Conservation (phyloP, 2,888 invertebrate species). For the Brenthis daphne region DNA sequence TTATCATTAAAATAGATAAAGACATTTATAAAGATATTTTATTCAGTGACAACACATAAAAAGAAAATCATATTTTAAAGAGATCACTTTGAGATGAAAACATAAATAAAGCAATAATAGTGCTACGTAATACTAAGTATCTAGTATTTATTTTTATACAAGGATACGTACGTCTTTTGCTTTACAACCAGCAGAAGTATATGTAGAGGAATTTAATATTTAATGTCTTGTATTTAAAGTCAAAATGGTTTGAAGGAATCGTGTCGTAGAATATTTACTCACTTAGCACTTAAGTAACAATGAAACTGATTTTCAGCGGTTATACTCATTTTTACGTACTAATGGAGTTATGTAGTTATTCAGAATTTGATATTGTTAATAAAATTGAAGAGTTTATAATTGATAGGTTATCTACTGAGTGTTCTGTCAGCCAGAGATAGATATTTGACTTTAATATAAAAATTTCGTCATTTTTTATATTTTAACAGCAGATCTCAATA, state of each 20-base stretch:
- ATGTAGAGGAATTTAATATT: constrained; percentile 36
- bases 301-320: constrained; percentile 41
- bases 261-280: constrained; percentile 20
- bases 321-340: constrained; percentile 33
- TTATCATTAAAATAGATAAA: too few species aligned
- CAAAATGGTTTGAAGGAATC: constrained; percentile 28
- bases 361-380: too few species aligned
- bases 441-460: too few species aligned
- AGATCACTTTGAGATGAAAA: constrained; percentile 3
- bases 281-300: constrained; percentile 47
- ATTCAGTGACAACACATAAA: not conserved
- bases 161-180: constrained; percentile 46
- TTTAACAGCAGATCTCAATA: too few species aligned
- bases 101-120: constrained; percentile 16
- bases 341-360: not conserved
- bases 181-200: constrained; percentile 1
- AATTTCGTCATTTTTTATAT: too few species aligned
- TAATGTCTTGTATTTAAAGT: constrained; percentile 41
- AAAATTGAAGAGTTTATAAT: too few species aligned
- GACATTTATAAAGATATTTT: too few species aligned
- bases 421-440: too few species aligned
- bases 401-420: too few species aligned
- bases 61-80: not conserved
- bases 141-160: constrained; percentile 50
- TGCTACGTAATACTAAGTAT: constrained; percentile 33